Evolutionary conservation across 2,113 vertebrate species (phyloP).

Genomic region (Amazona vittata): DNA sequence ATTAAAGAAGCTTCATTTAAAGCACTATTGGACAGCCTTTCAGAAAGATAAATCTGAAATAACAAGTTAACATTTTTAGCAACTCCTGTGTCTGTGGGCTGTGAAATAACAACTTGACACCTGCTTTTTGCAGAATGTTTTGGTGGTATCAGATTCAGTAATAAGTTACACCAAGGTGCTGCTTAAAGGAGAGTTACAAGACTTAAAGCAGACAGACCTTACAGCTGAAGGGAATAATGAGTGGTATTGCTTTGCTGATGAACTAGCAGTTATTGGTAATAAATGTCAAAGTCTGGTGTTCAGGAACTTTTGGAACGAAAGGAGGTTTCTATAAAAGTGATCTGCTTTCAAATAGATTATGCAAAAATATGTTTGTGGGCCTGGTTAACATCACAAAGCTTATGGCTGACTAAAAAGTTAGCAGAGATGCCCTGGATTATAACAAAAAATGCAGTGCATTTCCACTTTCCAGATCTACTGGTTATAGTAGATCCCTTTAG

Average conservation of each 20-base stretch:
- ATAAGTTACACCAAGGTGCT: background rate
- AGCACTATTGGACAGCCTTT: background rate
- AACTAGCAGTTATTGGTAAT: background rate
- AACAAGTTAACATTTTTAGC: constrained; percentile 40
- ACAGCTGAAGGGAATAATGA: background rate
- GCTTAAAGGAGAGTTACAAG: background rate
- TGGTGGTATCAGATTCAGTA: background rate
- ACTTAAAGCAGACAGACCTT: background rate
- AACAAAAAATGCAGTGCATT: background rate
- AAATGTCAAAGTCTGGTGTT: background rate
- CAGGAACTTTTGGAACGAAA: background rate
- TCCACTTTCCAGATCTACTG: background rate
- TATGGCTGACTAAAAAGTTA: background rate
- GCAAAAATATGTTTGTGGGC: background rate
- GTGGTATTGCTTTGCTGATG: background rate
- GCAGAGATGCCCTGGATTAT: background rate
- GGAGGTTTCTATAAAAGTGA: background rate
- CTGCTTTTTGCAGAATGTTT: constrained; percentile 25
- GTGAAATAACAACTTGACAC: constrained; percentile 43
- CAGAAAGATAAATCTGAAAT: constrained; percentile 13
- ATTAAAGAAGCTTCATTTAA: constrained; percentile 29
- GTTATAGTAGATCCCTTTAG: background rate
- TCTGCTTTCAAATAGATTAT: background rate
- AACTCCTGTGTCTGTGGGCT: background rate
- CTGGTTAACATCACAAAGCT: background rate